Base-by-base conservation (phyloP, 2,888 invertebrate species). In the Drosophila kanekoi region DNA sequence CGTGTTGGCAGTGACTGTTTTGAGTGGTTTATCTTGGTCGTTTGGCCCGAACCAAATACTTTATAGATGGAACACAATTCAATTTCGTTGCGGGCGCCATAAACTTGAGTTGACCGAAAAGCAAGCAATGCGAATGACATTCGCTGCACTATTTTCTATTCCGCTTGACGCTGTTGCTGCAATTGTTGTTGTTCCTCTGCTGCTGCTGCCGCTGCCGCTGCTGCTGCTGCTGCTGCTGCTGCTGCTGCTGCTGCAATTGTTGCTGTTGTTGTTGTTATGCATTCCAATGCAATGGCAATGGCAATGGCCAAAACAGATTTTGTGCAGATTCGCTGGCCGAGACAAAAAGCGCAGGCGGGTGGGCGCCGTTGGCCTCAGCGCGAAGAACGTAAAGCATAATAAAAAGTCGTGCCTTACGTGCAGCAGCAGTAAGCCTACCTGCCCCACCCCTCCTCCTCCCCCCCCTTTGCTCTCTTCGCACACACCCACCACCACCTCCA, bases 351-450 rank as follows among this genome's bases (percentile, higher is more conserved):
- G 85, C 87, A 87, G 87, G 83, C 83, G 83, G 83, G 87, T 83
- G 83, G 83, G 85, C 82, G 87, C 83, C 83, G 79, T 77, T 84
- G 87, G 84, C 85, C 77, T 64, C 66, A 77, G 63, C 74, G 71
- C 87, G 81, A 77, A 62, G 72, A 85, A 77, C 87, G 83, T 87
- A 84, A 87, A 83, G 82, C 85, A 83, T 83, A 84, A 83, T 83
- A 83, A 83, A 87, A 85, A 85, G 80, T 87, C 84, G 84, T 85
- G 84, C 84, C 83, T 85, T 80, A 85, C 88, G 86, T 85, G 84
- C 84, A 85, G 88, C 85, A 66, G 80, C 70, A 51, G 37, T 32
- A 32, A 33, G 53, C 49, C 44, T 35, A 43, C 37, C 45, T 16
- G 13, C 11, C n/a, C 18, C 9, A 6, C 14, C 4, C 18, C 9